phyloP scores from a whole-genome alignment of 2,797 vertebrate genomes.

The Perdix hodgsoniae region DNA sequence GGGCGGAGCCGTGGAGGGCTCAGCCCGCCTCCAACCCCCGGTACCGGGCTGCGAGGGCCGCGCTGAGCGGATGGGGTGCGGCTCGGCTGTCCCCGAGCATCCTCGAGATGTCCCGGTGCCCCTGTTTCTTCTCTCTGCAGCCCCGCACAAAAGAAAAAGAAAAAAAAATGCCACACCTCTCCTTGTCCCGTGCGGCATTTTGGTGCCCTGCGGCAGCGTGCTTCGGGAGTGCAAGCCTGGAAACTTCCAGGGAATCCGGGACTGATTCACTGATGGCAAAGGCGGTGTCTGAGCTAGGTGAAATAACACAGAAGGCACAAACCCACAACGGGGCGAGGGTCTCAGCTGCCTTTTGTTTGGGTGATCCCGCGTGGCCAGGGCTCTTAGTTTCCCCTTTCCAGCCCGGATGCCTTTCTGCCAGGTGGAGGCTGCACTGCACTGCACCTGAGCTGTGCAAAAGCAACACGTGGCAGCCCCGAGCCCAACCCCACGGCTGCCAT shows the following conservation, averaged over 20 bases:
- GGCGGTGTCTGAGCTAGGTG: background rate
- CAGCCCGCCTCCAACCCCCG: background rate
- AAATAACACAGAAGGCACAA: background rate
- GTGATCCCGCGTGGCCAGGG: background rate
- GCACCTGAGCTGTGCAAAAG: constrained; percentile 41
- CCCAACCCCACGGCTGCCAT: background rate
- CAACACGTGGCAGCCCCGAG: constrained; percentile 27
- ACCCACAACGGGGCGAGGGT: background rate
- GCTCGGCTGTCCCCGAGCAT: background rate
- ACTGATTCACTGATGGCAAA: constrained; percentile 51
- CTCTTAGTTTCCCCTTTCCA: background rate
- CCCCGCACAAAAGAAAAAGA: background rate
- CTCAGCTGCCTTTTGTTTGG: background rate
- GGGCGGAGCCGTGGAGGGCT: background rate
- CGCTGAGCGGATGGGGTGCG: no score
- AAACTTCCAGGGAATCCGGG: constrained; percentile 39
- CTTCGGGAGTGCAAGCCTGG: constrained; percentile 50
- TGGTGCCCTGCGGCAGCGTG: constrained; percentile 4
- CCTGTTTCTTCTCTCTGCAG: constrained; percentile 19
- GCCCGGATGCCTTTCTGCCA: constrained; percentile 13
- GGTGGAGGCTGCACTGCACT: background rate
- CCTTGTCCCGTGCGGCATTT: constrained; percentile 47
- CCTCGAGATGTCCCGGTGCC: background rate
- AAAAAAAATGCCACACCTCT: constrained; percentile 55
- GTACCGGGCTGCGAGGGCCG: background rate